A percentile compares a stretch with the other conserved stretches of the same genome.
Evolutionary conservation across 2,888 invertebrate species (phyloP).

Genomic region (Perizoma affinitatum): DNA sequence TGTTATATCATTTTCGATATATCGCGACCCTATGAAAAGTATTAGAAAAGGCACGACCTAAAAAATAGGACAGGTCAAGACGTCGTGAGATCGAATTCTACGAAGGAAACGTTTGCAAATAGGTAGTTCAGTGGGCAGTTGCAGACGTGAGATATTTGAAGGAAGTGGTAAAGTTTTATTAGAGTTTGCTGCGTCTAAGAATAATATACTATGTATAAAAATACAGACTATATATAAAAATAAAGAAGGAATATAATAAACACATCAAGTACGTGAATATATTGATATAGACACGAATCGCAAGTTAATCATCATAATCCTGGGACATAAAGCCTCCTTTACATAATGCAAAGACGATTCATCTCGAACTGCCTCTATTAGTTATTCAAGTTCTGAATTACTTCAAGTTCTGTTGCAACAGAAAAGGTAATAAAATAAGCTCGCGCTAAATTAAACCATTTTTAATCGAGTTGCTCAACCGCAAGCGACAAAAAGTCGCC

Average conservation of each 20-base stretch:
- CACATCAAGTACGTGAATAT: no score
- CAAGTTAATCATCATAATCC: no score
- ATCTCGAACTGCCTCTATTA: no score
- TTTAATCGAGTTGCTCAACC: slow-evolving; percentile 9
- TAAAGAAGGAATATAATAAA: no score
- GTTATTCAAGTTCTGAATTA: no score
- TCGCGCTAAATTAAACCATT: slow-evolving; percentile 7
- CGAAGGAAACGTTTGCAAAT: slow-evolving; percentile 45
- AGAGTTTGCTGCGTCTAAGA: no score
- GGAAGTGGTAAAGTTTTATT: no score
- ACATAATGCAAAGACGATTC: no score
- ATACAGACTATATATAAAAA: no score
- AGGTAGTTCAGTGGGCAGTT: slow-evolving; percentile 34
- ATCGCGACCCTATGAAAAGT: slow-evolving; percentile 48
- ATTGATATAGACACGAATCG: no score
- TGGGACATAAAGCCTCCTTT: no score
- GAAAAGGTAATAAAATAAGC: neutral
- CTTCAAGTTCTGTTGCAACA: slow-evolving; percentile 1
- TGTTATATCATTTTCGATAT: slow-evolving; percentile 32
- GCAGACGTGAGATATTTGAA: slow-evolving; percentile 34
- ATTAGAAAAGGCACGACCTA: slow-evolving; percentile 55
- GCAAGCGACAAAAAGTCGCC: slow-evolving; percentile 35
- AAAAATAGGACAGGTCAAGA: slow-evolving; percentile 60
- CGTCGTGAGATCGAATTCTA: slow-evolving; percentile 47
- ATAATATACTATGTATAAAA: no score